These are phyloP conservation scores for Pteronotus mesoamericanus DNA, from an alignment of 2,797 vertebrate genomes.

Conservation along the genomic window DNA sequence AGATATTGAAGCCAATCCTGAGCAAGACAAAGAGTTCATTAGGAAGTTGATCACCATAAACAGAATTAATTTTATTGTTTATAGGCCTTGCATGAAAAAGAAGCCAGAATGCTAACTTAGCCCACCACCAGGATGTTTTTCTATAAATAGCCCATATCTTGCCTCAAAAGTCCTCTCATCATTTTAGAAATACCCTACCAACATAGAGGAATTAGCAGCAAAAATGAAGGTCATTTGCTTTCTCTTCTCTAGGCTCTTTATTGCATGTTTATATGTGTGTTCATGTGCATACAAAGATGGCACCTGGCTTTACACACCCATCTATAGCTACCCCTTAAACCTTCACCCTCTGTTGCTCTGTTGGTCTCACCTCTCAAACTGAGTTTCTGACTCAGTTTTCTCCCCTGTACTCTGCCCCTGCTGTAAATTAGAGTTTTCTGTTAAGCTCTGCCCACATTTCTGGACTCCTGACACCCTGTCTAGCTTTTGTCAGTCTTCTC, in stretches of 20 bases:
- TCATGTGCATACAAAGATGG: not conserved
- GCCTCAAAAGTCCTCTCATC: not conserved
- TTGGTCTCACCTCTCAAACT: not conserved
- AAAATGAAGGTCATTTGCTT: not conserved
- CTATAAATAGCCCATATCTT: not conserved
- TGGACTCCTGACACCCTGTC: not conserved
- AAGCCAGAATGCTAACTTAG: not conserved
- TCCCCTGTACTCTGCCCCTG: not conserved
- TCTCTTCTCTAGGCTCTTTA: not conserved
- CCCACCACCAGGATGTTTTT: not conserved
- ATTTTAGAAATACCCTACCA: not conserved
- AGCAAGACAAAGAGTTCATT: not conserved
- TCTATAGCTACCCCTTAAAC: not conserved
- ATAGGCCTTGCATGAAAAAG: not conserved
- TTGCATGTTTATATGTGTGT: not conserved
- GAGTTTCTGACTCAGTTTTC: not conserved
- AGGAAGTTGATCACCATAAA: not conserved
- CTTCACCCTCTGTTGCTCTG: not conserved
- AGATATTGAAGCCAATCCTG: not conserved
- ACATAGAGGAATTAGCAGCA: not conserved
- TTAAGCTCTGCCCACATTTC: not conserved
- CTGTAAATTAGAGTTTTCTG: not conserved
- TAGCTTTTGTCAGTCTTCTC: not conserved
- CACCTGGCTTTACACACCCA: not conserved
- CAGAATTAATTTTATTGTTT: not conserved